Conservation (phyloP, 2,797 vertebrate genomes). For the Microctenopoma stevenorrisi region DNA sequence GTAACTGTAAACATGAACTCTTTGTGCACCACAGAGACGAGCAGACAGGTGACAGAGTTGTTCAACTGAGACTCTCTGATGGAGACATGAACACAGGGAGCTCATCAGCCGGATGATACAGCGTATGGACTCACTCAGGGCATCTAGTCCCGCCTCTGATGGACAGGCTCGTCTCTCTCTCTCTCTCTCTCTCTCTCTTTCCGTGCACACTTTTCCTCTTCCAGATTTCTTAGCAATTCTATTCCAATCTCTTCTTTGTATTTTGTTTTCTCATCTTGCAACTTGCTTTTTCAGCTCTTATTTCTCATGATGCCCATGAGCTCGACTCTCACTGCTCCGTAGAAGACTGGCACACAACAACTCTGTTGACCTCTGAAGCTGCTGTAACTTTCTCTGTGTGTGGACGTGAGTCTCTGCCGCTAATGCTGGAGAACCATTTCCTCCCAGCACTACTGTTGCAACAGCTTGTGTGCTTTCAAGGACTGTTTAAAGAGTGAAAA, state of each 20-base stretch:
- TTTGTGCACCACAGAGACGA: background rate
- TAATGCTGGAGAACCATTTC: conserved; percentile 10
- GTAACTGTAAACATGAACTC: background rate
- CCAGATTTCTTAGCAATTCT: too few species aligned
- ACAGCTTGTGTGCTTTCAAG: background rate
- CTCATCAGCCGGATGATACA: too few species aligned
- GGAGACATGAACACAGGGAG: background rate
- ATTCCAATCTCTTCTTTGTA: too few species aligned
- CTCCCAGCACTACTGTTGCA: background rate
- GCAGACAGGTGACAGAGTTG: background rate
- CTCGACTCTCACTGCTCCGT: background rate
- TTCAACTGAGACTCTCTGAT: too few species aligned
- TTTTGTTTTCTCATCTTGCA: too few species aligned
- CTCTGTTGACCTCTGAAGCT: background rate
- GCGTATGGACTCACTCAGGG: too few species aligned
- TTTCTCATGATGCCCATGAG: background rate
- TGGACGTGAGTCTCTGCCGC: too few species aligned
- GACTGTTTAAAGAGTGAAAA: too few species aligned
- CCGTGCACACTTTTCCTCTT: too few species aligned
- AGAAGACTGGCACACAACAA: too few species aligned
- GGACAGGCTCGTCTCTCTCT: background rate
- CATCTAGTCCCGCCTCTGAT: too few species aligned
- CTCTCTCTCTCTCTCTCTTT: too few species aligned
- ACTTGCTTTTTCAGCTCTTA: background rate
- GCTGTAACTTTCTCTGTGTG: background rate